Evolutionary conservation across 2,797 vertebrate genomes (phyloP), one percentile per base, ranked within the genome.

Genomic region (Clarias platycephalus): DNA sequence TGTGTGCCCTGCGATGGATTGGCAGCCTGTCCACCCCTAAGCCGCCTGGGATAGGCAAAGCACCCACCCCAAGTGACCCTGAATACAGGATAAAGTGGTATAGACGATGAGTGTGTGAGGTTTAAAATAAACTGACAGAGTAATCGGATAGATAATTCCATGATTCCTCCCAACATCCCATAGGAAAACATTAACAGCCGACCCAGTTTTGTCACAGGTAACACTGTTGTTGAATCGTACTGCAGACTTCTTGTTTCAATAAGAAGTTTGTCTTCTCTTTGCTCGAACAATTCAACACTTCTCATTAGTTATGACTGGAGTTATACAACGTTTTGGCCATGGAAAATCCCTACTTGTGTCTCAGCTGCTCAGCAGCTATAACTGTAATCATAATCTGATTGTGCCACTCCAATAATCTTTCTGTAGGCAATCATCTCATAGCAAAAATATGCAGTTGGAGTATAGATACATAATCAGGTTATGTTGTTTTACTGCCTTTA

Each of bases 241-340:
- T 22, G n/a, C 49, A 53, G 49, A 3, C 49, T 49, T 10, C 0
- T 49, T 2, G 49, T 53, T 13, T 82, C 49, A 22, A 40, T 60
- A 72, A 58, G 55, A 66, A 78, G 58, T 37, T 63, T 67, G 34
- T 85, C 80, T 83, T 82, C 40, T 79, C 67, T 62, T 31, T 60
- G 20, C 80, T 71, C 49, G 34, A 40, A 76, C 71, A 84, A 63
- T 78, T 82, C 72, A 75, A 31, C 70, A 57, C 71, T 87, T 57
- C 20, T 53, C 13, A 53, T 0, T n/a, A 62, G 22, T 20, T 49
- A 74, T 77, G 44, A 49, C 44, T 49, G 3, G 49, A 53, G 12
- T 53, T 53, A 53, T 53, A 53, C 49, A 53, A 53, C 49, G 2
- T 53, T 3, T 53, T 49, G 63, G 80, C 80, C 77, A 64, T 62